Evolutionary conservation across 2,888 invertebrate genomes (phyloP), one percentile per base, ranked within the genome.

Genomic region (Xestia sexstrigata): DNA sequence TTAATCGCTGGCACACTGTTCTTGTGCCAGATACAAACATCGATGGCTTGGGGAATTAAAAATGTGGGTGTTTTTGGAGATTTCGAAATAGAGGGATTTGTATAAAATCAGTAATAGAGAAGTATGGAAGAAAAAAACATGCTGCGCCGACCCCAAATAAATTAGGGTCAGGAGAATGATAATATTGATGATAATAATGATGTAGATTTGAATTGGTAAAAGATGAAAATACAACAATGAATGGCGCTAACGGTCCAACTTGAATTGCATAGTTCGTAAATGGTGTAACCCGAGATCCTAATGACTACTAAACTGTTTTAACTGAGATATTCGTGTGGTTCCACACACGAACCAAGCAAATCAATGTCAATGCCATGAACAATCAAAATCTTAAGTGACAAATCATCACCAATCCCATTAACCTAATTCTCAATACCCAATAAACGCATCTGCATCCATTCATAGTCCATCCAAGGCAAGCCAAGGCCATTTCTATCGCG

Each of bases 1-100:
- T 92, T 94, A 94, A 95, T 95, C 92, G 90, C 87, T 87, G 87
- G 82, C 86, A 87, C 80, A 84, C 84, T 87, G 84, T 76, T 79
- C 76, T 78, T 85, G 83, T 86, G 84, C 85, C 75, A 79, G 78
- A 89, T 85, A 86, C 81, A 84, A 82, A 83, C 80, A 81, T 88
- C 76, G 70, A 87, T 74, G 70, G 20, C 11, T 45, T 67, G 11
- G 62, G 26, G 13, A 76, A 67, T 60, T 58, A 39, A 69, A 66
- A 70, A 60, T 60, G n/a, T 49, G 2, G 49, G 15, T 35, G 23
- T 26, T 35, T 6, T 77, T 65, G 8, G 30, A 9, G 47, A 69
- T 78, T 49, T 65, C 11, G 23, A 68, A 68, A 58, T 23, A 1
- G 0, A 15, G 5, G n/a, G 8, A 71, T 23, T 35, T 49, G 3